Evolutionary conservation across 2,888 invertebrate genomes (phyloP).

Genomic region (Nephrocerus scutellatus): DNA sequence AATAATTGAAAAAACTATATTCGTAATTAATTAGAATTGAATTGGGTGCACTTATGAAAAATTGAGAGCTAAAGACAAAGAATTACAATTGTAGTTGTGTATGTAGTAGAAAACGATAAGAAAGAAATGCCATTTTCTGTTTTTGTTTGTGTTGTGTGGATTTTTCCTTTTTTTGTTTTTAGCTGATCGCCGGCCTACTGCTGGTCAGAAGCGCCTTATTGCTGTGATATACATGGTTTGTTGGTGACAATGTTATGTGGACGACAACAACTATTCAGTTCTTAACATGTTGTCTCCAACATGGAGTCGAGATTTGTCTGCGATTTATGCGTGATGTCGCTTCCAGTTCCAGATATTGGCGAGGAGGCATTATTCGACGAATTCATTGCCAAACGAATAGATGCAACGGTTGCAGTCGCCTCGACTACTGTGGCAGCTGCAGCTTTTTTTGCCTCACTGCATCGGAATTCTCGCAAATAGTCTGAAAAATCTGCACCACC

Average conservation of each 20-base stretch:
- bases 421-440: slow-evolving; percentile 14
- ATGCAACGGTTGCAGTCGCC: slow-evolving; percentile 9
- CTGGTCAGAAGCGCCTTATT: too few relatives aligned
- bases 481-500: slow-evolving; percentile 29
- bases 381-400: slow-evolving; percentile 1
- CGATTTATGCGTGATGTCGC: slow-evolving; percentile 23
- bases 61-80: too few relatives aligned
- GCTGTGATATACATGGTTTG: too few relatives aligned
- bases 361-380: slow-evolving; percentile 16
- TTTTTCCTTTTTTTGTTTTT: background rate
- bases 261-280: background rate
- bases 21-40: too few relatives aligned
- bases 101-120: too few relatives aligned
- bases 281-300: slow-evolving; percentile 46
- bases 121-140: background rate
- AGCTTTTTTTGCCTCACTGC: slow-evolving; percentile 29
- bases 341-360: slow-evolving; percentile 16
- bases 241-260: too few relatives aligned
- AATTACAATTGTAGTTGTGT: too few relatives aligned
- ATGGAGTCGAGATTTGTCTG: slow-evolving; percentile 36
- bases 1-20: too few relatives aligned
- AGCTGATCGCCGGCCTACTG: too few relatives aligned
- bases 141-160: background rate
- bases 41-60: too few relatives aligned
- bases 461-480: slow-evolving; percentile 31